Evolutionary conservation across 2,797 vertebrate species (phyloP), one percentile per base, ranked within the genome.

Genomic region (Austrolebias charrua): DNA sequence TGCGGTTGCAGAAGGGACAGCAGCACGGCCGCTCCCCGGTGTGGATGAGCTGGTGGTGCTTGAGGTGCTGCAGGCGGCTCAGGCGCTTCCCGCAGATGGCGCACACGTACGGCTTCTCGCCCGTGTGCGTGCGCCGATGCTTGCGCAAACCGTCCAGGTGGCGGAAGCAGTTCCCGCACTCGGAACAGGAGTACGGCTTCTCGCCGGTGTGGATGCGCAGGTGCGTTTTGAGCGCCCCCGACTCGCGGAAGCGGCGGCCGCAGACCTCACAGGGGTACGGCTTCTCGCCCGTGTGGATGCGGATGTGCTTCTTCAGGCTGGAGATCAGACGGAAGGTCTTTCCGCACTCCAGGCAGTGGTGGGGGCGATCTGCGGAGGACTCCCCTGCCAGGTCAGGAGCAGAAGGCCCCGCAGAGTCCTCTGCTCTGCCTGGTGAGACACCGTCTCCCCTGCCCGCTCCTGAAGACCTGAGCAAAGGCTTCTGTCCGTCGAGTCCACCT

Each of bases 151-250:
- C 93, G 46, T 94, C 93, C 73, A 94, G 62, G 73, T 94, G 93
- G 33, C 93, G 90, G 87, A 94, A 93, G 73, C 87, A 86, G 48
- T 92, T 93, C 8, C 92, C 92, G 4, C 93, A 94, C 60, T 94
- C 93, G 0, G 91, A 90, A 89, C 98, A 99, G 12, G 96, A 94
- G 90, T 99, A 99, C 7, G 98, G 98, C 91, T 99, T 99, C 85
- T 99, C 98, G 13, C 98, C 98, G 0, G 98, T 99, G 92, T 99
- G 98, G 73, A 94, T 94, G 62, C 93, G 93, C 76, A 93, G 81
- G 64, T 94, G 93, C 15, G 93, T 94, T 72, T 93, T 94, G 0
- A 94, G 91, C 0, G 93, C 92, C 0, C 93, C 93, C 0, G 93
- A 94, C 82, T 94, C 93, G 0, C 93, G 92, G 86, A 94, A 94